These are phyloP conservation scores for Drosophila nr. perissopoda DNA, from an alignment of 2,888 invertebrate genomes.

Conservation along the genomic window DNA sequence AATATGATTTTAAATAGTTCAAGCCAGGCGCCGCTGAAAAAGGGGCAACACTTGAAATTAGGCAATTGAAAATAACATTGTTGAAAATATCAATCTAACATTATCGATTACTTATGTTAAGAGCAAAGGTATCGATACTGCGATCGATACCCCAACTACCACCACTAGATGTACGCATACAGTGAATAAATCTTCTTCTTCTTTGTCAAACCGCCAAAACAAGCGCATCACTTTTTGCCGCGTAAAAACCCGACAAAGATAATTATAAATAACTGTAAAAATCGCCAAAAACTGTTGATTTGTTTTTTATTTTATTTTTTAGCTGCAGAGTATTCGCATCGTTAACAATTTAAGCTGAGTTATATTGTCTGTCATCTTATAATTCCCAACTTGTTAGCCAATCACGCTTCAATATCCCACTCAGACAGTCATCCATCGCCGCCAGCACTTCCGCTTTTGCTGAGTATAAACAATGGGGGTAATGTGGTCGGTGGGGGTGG, in stretches of 20 bases:
- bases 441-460: conserved; percentile 42
- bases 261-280: not conserved
- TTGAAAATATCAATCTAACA: too few species aligned
- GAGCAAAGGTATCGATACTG: too few species aligned
- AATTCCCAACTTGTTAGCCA: conserved; percentile 58
- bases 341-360: conserved; percentile 26
- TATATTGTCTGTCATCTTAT: conserved; percentile 41
- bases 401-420: conserved; percentile 49
- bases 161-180: too few species aligned
- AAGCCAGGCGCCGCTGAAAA: not conserved
- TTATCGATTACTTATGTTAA: too few species aligned
- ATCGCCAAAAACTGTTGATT: not conserved
- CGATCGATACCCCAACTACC: too few species aligned
- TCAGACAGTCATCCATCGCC: conserved; percentile 29
- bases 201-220: too few species aligned
- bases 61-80: not conserved
- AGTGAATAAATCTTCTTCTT: too few species aligned
- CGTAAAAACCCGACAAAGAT: too few species aligned
- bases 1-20: not conserved
- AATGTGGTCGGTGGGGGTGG: not conserved
- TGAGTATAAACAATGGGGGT: not conserved
- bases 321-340: conserved; percentile 1
- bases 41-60: not conserved
- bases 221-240: too few species aligned
- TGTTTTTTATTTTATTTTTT: not conserved